Base-by-base conservation (phyloP, 2,113 vertebrate species). In the Protobothrops flavoviridis region DNA sequence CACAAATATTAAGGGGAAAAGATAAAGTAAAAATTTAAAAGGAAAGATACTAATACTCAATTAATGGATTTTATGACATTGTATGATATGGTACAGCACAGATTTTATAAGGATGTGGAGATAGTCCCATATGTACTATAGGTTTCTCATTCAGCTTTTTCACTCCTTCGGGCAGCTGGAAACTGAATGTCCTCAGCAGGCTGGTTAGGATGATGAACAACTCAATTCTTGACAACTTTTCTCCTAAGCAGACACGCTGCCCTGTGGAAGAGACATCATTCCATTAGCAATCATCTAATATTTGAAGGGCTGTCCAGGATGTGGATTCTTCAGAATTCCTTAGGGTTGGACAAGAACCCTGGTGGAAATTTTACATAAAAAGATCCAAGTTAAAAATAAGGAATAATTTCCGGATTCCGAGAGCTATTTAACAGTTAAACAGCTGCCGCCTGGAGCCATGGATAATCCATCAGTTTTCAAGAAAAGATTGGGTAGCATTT, bases 111-210 rank as follows among this genome's bases (percentile, higher is more conserved):
- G 81, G 85, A 13, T 15, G 55, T 26, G 91, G 91, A 7, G 0
- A 0, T 0, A 43, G 20, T n/a, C 10, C 5, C 5, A 61, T 0
- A 20, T 3, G 5, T 29, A 29, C 0, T 17, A 61, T 6, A 23
- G 85, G 43, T 3, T 48, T 45, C 23, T 59, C 1, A 3, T 33
- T 21, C 5, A 61, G 43, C 13, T n/a, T 5, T 50, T 87, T 61
- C 26, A 91, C 23, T 59, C 59, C 89, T 90, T n/a, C 7, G 0
- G 89, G 59, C 8, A 33, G 24, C 57, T 90, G 89, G 33, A 91
- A 91, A 6, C 7, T 0, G 39, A 91, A 91, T 0, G 74, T 13
- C 33, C 53, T 57, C 74, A 91, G 13, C 53, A 91, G 55, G 39
- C 26, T 91, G 91, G 53, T 87, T 26, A 91, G 48, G 15, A 87